Evolutionary conservation across 1,140 invertebrate genomes (phyloP).

Genomic region (Diabrotica virgifera): DNA sequence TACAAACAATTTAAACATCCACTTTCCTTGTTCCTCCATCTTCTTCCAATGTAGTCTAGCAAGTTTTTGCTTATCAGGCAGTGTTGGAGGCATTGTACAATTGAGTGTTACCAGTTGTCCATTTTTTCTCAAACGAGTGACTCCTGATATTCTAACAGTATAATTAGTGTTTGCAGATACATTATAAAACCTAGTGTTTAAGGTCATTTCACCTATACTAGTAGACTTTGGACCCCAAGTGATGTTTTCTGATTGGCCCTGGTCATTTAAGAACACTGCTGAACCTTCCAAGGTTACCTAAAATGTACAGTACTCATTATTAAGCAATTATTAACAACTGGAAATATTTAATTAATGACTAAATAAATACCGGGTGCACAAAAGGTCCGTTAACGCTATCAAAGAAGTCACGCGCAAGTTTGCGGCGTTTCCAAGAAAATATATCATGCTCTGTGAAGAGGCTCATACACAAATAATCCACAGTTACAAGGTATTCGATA

Average conservation of each 20-base stretch:
- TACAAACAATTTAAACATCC: conserved; percentile 68
- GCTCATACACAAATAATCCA: no score
- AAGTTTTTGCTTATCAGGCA: conserved; percentile 64
- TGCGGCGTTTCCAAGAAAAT: no score
- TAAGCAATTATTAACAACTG: no score
- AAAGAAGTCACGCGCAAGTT: no score
- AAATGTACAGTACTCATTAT: neutral
- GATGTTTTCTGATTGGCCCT: conserved; percentile 52
- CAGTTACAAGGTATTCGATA: no score
- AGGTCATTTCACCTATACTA: conserved; percentile 55
- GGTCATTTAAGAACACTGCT: conserved; percentile 59
- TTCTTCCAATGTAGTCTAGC: conserved; percentile 69
- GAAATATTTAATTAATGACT: no score
- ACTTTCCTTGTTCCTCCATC: conserved; percentile 62
- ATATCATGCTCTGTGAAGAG: no score
- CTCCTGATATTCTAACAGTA: conserved; percentile 66
- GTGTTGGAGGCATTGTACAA: conserved; percentile 66
- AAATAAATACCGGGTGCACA: no score
- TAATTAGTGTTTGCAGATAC: conserved; percentile 78
- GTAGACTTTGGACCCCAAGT: conserved; percentile 59
- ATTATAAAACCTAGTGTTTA: conserved; percentile 58
- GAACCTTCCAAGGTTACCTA: conserved; percentile 59
- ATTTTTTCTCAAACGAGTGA: conserved; percentile 66
- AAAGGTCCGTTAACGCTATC: no score
- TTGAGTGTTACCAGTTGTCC: conserved; percentile 59